Evolutionary conservation across 2,797 vertebrate species (phyloP), one percentile per base, ranked within the genome.

Genomic region (Enteromius mattozi): DNA sequence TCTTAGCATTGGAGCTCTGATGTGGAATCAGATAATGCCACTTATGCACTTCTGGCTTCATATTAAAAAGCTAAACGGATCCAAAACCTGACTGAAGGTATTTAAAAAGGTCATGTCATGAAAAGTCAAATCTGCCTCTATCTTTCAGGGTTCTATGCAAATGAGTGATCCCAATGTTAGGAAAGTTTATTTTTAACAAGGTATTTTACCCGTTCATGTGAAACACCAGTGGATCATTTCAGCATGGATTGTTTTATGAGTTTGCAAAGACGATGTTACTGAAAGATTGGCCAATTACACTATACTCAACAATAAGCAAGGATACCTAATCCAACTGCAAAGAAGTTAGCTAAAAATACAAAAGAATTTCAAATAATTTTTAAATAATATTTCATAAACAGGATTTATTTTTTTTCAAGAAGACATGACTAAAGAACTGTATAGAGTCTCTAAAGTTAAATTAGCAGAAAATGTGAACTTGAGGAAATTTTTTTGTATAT

Each of bases 11-110:
- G 61, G 19, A 79, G 42, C 63, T n/a, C 45, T 51, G 65, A 69
- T 54, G 13, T 68, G 65, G 21, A 80, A 54, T 69, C 63, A 37
- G 65, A 66, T 79, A 79, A 49, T 51, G 61, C 42, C 40, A 42
- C 54, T 66, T 42, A n/a, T 49, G 78, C 42, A 66, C 27, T 77
- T 77, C 17, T 78, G 37, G 8, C 40, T 21, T 63, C n/a, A 45
- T 61, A n/a, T 24, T 35, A 21, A 75, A 75, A 33, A 72, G 45
- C 6, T 17, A 35, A 74, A 21, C 0, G 8, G 12, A 37, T 56
- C 49, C 49, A 42, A 61, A 78, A 47, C 16, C 40, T 47, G 16
- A 65, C 30, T 21, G 37, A 47, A 63, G 59, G 17, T 13, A 30
- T 65, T 47, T 54, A 54, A 37, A 80, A 8, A n/a, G 63, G 47